Percentiles rank a stretch among this genome's conserved stretches.
Conservation (phyloP, 2,113 vertebrate species). For the Lamprologus callipterus region DNA sequence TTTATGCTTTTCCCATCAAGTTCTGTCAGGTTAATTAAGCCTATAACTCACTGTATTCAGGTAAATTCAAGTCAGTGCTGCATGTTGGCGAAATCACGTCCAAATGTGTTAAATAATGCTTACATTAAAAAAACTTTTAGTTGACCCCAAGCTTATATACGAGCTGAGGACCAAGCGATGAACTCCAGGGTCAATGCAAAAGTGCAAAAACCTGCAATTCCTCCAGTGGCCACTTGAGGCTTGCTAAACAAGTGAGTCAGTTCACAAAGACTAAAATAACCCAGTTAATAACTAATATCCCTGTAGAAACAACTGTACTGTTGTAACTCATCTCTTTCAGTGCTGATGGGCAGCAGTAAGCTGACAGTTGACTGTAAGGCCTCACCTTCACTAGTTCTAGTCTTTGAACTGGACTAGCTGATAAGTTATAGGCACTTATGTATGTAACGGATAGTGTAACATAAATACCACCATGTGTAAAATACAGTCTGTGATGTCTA, state of each 20-base stretch:
- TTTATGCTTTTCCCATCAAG: not conserved
- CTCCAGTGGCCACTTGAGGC: not conserved
- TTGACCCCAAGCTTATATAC: not conserved
- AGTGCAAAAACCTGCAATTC: not conserved
- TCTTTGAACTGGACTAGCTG: not conserved
- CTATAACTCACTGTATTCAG: not conserved
- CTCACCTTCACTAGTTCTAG: not conserved
- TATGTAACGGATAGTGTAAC: not conserved
- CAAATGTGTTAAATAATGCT: not conserved
- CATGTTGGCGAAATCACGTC: not conserved
- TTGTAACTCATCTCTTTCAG: not conserved
- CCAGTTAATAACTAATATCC: not conserved
- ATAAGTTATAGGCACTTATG: not conserved
- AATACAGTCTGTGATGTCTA: not conserved
- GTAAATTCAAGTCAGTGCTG: not conserved
- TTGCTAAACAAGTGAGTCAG: not conserved
- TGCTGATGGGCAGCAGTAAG: not conserved
- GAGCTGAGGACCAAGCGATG: accelerated
- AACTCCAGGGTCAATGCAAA: not conserved
- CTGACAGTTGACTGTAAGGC: not conserved
- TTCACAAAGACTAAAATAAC: not conserved
- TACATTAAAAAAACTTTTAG: accelerated
- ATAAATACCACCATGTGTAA: not conserved
- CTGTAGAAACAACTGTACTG: accelerated
- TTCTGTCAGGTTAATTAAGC: not conserved